These are phyloP conservation scores for Neopipo cinnamomea DNA, from an alignment of 2,113 vertebrate species.

Conservation along the genomic window DNA sequence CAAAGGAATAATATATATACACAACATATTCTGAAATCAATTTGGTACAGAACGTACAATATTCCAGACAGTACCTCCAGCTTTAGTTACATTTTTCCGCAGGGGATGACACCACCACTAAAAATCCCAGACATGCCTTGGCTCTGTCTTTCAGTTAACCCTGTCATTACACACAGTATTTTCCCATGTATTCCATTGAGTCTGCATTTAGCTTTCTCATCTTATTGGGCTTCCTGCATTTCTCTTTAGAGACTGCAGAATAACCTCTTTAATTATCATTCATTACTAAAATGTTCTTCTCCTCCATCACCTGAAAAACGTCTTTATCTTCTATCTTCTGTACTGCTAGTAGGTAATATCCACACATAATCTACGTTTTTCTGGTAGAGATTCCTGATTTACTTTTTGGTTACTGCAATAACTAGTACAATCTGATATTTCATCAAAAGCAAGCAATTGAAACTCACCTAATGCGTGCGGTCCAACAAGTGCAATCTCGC, in stretches of 20 bases:
- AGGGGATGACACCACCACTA: not conserved
- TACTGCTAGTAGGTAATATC: not conserved
- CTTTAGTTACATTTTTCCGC: not conserved
- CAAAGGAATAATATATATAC: not conserved
- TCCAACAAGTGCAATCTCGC: not conserved
- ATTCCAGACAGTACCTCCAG: not conserved
- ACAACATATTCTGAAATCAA: not conserved
- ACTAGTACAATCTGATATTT: not conserved
- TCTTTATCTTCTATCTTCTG: not conserved
- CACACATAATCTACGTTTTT: not conserved
- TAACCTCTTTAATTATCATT: not conserved
- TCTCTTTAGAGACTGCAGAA: not conserved
- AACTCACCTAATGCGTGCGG: not conserved
- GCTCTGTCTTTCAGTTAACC: not conserved
- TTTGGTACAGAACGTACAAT: not conserved
- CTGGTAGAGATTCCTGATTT: not conserved
- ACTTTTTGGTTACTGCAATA: not conserved
- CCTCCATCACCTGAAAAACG: not conserved
- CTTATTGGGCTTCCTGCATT: not conserved
- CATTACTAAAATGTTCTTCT: not conserved
- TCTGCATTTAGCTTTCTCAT: not conserved
- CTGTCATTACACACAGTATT: not conserved
- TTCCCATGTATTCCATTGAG: not conserved
- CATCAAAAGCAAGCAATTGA: not conserved
- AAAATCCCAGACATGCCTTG: not conserved